Percentiles rank a stretch among this genome's conserved stretches.
These are phyloP conservation scores for Liolophura sinensis DNA, from an alignment of 1,140 invertebrate species.

Conservation along the genomic window DNA sequence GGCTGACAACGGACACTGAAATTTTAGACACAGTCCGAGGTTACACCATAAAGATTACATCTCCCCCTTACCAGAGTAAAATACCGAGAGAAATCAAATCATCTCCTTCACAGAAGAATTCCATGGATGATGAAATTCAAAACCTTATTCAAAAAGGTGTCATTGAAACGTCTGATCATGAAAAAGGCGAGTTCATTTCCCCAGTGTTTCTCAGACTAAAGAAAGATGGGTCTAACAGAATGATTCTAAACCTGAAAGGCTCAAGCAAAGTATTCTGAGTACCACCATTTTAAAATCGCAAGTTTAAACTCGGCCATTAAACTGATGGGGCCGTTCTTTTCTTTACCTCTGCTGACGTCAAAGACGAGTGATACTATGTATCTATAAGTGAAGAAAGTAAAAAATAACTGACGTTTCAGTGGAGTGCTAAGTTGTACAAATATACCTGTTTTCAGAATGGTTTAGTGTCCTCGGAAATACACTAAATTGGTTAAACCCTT, in stretches of 20 bases:
- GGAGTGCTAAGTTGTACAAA: conserved; percentile 3
- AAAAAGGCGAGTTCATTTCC: conserved; percentile 12
- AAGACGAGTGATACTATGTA: conserved; percentile 8
- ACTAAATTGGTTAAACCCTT: conserved; percentile 8
- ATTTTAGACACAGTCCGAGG: too few species aligned
- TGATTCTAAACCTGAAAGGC: conserved; percentile 6
- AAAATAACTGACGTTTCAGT: neutral
- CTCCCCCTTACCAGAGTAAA: too few species aligned
- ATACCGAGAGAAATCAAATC: too few species aligned
- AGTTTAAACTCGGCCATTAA: neutral
- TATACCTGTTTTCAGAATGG: conserved; percentile 16
- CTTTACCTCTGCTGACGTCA: conserved; percentile 5
- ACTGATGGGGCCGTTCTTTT: neutral
- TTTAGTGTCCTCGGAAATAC: neutral
- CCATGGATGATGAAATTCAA: neutral
- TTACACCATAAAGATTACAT: too few species aligned
- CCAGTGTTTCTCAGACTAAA: conserved; percentile 8
- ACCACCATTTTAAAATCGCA: conserved; percentile 10
- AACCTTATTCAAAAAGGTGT: conserved; percentile 5
- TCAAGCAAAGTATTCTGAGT: neutral
- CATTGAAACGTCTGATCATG: neutral
- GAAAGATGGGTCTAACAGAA: conserved; percentile 7
- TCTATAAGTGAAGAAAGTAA: neutral
- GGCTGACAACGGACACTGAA: too few species aligned
- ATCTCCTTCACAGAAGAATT: too few species aligned